Evolutionary conservation across 2,888 invertebrate species (phyloP), one percentile per base, ranked within the genome.

Genomic region (Elysia crispata): DNA sequence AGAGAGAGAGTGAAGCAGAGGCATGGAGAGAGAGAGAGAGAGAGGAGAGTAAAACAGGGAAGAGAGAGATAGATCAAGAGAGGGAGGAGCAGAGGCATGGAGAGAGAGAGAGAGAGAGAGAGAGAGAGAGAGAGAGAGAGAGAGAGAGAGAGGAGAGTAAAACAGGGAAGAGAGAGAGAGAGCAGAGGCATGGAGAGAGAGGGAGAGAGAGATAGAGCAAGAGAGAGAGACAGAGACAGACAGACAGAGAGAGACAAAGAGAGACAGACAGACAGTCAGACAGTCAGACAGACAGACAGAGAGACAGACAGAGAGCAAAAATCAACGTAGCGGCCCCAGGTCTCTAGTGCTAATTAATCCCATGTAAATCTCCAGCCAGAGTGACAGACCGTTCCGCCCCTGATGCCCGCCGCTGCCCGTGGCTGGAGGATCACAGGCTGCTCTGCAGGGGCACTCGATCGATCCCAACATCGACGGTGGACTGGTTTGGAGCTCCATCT

Each of bases 61-160:
- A 6, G 41, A 41, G 41, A 41, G 11, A 41, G 3, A 11, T 3
- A 41, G 41, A 41, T 41, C 41, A 41, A 41, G 3, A 6, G 11
- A 11, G 41, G 41, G 11, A 41, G 41, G n/a, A 60, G 25, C 3
- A 60, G 3, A 60, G 25, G 25, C 23, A 11, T 23, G 23, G 25
- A 54, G 33, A 50, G 33, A n/a, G 13, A 50, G 33, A 54, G 50
- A 50, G n/a, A 25, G 54, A 50, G n/a, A 54, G 28, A 73, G 33
- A 50, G 54, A 50, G 73, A 50, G 60, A 50, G 73, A 54, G 54
- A 54, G 73, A 15, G 54, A 33, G 54, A 50, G 73, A 60, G 60
- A 60, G 41, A 41, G 41, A 41, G 41, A 41, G 41, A 41, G 41
- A 41, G 41, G 41, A 41, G 41, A 41, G 3, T 6, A 41, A 41